Evolutionary conservation across 1,140 invertebrate genomes (phyloP), one percentile per base, ranked within the genome.

Genomic region (Dinoponera quadriceps): DNA sequence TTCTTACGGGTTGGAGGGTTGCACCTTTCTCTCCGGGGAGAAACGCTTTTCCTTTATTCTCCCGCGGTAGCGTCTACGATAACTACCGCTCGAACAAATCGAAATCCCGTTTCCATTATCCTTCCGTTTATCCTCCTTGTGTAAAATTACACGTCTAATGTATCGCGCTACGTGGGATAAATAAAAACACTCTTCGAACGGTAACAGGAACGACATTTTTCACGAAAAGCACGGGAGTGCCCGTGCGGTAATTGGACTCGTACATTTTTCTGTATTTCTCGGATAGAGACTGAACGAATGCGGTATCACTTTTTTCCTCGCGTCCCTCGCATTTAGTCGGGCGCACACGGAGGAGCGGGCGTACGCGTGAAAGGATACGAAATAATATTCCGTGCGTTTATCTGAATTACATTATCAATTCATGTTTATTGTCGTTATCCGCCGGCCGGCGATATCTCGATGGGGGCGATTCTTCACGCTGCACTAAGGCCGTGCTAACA

Each of bases 41-140:
- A 57, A 48, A 62, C n/a, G 54, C 33, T 75, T 51, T 44, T 27
- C 22, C 44, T n/a, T 71, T 18, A 59, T 71, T 71, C 29, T 3
- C 0, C 18, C 27, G 18, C 13, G 1, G n/a, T 16, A 51, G 22
- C 2, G 18, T 29, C 16, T 11, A 13, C 20, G 18, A 44, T 78
- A 69, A 78, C 44, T 59, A 22, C n/a, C 16, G 9, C 13, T 78
- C 3, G 1, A 69, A 68, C 16, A 25, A 27, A 68, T 16, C 16
- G 18, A 66, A 33, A 44, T 44, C 38, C 38, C 38, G 38, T 44
- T 44, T 44, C 38, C 11, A 11, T 44, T 44, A 44, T 11, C 38
- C 11, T 44, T 44, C 38, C 11, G 7, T 44, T 44, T 44, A 44
- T 44, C 3, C 38, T 0, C 38, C 38, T 44, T 11, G 38, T 9